A percentile compares a stretch with the other conserved stretches of the same genome.
phyloP scores from a whole-genome alignment of 2,113 vertebrate genomes.

The Dipodomys merriami region DNA sequence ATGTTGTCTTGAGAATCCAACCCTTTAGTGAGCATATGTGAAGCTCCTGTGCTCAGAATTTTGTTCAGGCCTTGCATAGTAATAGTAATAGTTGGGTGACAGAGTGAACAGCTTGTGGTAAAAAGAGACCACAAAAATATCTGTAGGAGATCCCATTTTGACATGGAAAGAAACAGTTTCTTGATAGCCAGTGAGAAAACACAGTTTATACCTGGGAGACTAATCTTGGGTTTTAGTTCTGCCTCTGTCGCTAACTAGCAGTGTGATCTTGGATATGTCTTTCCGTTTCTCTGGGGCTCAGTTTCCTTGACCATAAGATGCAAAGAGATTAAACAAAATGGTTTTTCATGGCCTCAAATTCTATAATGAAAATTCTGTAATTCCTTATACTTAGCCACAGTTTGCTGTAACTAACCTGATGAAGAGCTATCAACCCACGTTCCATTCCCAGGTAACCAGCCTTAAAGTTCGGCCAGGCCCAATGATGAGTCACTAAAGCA shows the following conservation, averaged over 20 bases:
- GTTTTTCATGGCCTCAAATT: slow-evolving; percentile 43
- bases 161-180: slow-evolving; percentile 11
- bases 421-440: slow-evolving; percentile 31
- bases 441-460: slow-evolving; percentile 51
- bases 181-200: slow-evolving; percentile 2
- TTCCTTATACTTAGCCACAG: neutral
- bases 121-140: neutral
- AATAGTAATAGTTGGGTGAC: neutral
- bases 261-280: slow-evolving; percentile 59
- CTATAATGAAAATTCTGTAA: slow-evolving; percentile 57
- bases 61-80: neutral
- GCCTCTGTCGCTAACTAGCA: slow-evolving; percentile 33
- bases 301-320: slow-evolving; percentile 58
- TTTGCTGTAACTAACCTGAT: slow-evolving; percentile 39
- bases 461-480: slow-evolving; percentile 9
- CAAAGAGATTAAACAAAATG: slow-evolving; percentile 50
- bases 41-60: neutral
- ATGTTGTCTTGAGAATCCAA: neutral
- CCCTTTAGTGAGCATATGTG: neutral
- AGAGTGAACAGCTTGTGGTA: neutral
- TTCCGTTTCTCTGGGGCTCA: slow-evolving; percentile 48
- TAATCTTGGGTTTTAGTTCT: neutral
- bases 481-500: slow-evolving; percentile 41
- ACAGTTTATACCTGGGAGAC: neutral
- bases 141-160: slow-evolving; percentile 17